Conservation (phyloP, 2,888 invertebrate species). For the Acanthosoma haemorrhoidale region DNA sequence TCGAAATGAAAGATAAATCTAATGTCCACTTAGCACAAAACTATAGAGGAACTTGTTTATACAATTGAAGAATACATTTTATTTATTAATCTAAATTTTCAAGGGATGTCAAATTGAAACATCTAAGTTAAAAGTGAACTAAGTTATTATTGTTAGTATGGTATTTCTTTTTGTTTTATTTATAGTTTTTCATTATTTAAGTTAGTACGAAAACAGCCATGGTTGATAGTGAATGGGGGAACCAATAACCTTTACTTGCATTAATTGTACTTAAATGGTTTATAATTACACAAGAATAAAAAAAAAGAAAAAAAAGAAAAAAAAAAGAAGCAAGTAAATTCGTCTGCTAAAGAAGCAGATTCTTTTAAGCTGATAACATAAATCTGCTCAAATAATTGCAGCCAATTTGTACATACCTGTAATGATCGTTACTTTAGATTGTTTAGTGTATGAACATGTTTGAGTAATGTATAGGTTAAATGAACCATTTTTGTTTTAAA, state of each 20-base stretch:
- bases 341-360: no score
- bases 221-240: conserved; percentile 31
- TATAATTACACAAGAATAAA: background rate
- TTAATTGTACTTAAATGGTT: background rate
- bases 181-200: background rate
- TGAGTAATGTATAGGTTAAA: background rate
- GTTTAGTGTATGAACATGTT: background rate
- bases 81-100: no score
- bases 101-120: no score
- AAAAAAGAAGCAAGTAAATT: background rate
- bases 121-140: no score
- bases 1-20: background rate
- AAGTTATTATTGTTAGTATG: background rate
- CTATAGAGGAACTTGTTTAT: no score
- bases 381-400: conserved; percentile 16
- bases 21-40: conserved; percentile 2
- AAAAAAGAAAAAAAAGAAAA: background rate
- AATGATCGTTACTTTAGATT: background rate
- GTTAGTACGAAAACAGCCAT: conserved; percentile 23
- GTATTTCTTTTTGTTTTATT: background rate
- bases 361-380: background rate
- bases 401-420: background rate
- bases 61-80: no score
- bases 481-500: background rate
- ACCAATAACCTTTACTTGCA: background rate